Evolutionary conservation across 37 sponge, comb jelly and placozoan species (phyloP).

Genomic region (Beroe forskalii): DNA sequence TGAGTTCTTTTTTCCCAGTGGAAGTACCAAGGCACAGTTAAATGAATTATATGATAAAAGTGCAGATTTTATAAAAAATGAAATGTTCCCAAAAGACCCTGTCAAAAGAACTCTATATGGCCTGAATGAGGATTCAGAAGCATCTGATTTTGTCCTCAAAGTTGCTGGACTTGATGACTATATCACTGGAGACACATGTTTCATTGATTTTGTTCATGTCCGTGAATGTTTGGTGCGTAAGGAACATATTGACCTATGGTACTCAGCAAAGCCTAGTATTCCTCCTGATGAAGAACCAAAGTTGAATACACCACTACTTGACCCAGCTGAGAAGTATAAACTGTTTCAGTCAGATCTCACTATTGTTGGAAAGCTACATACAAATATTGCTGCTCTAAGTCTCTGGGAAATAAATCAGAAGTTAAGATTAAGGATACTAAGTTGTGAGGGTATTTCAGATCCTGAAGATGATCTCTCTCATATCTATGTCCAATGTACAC

Average conservation of each 20-base stretch:
- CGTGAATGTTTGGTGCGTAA: slow-evolving; percentile 30
- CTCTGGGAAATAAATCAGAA: slow-evolving; percentile 61
- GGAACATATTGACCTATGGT: slow-evolving; percentile 57
- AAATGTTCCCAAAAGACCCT: slow-evolving; percentile 64
- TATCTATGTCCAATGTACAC: slow-evolving; percentile 38
- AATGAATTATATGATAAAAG: slow-evolving; percentile 49
- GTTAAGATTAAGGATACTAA: slow-evolving; percentile 25
- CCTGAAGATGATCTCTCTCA: slow-evolving; percentile 4
- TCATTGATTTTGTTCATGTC: slow-evolving; percentile 56
- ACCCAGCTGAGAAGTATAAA: slow-evolving; percentile 28
- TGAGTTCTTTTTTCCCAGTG: slow-evolving; percentile 53
- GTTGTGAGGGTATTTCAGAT: slow-evolving; percentile 27
- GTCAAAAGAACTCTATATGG: slow-evolving; percentile 59
- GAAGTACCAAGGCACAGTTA: slow-evolving; percentile 58
- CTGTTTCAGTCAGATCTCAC: slow-evolving; percentile 23
- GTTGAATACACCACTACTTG: slow-evolving; percentile 30
- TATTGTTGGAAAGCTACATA: neutral
- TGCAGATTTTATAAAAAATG: slow-evolving; percentile 46
- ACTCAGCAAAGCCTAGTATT: neutral
- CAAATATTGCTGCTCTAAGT: slow-evolving; percentile 39
- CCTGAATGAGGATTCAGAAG: slow-evolving; percentile 25
- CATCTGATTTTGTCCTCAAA: slow-evolving; percentile 50
- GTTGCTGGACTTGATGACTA: slow-evolving; percentile 48
- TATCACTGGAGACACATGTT: slow-evolving; percentile 7
- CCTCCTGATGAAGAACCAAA: slow-evolving; percentile 53